These are phyloP conservation scores for Flexamia atlantica DNA, from an alignment of 2,888 invertebrate genomes.

Conservation along the genomic window DNA sequence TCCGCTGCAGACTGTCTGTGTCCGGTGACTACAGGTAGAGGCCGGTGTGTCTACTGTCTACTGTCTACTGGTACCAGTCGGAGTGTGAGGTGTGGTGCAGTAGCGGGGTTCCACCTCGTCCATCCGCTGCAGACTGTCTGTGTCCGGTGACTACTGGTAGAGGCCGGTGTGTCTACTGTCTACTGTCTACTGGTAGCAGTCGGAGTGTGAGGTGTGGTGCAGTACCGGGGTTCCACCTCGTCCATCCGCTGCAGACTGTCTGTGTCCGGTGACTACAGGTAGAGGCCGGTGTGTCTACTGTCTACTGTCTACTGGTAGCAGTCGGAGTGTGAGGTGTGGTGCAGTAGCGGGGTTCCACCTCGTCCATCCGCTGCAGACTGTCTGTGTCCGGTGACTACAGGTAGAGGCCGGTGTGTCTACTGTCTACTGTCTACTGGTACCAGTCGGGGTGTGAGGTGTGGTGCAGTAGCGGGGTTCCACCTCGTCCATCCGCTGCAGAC, in stretches of 20 bases:
- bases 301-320: conserved; percentile 57
- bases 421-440: background rate
- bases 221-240: conserved; percentile 39
- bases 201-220: conserved; percentile 50
- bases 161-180: background rate
- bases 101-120: conserved; percentile 36
- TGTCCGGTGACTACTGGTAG: conserved; percentile 9
- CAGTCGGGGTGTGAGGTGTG: conserved; percentile 60
- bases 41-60: background rate
- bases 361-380: conserved; percentile 6
- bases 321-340: conserved; percentile 55
- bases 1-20: conserved; percentile 1
- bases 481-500: conserved; percentile 4
- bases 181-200: conserved; percentile 61
- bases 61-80: conserved; percentile 56
- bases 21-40: background rate
- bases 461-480: conserved; percentile 48
- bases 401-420: background rate
- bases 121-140: background rate
- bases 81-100: conserved; percentile 50
- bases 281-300: background rate
- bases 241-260: conserved; percentile 3
- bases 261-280: background rate
- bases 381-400: background rate
- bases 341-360: conserved; percentile 43